Conservation (phyloP, 1,140 invertebrate species). For the Drosophila insularis region DNA sequence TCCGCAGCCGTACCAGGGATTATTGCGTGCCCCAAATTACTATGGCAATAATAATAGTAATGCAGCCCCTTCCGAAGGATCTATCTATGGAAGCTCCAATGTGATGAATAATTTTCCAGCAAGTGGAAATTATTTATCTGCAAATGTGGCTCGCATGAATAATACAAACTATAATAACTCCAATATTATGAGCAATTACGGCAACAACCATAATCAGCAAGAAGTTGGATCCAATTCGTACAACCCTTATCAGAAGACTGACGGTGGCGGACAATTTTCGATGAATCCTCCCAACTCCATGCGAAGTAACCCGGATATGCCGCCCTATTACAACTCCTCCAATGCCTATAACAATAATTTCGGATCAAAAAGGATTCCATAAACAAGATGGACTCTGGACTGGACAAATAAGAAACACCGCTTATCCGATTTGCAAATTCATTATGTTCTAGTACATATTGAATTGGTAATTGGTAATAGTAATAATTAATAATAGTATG, state of each 20-base stretch:
- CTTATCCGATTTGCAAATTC: background rate
- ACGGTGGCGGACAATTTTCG: background rate
- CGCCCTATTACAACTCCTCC: constrained; percentile 1
- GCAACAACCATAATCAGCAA: constrained; percentile 24
- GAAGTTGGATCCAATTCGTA: constrained; percentile 28
- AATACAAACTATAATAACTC: constrained; percentile 40
- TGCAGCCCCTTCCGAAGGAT: constrained; percentile 10
- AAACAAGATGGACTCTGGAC: background rate
- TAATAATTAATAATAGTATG: background rate
- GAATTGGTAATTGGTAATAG: background rate
- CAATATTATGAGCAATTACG: constrained; percentile 25
- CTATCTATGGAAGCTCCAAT: constrained; percentile 18
- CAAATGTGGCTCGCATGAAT: constrained; percentile 56
- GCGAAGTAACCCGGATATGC: constrained; percentile 10
- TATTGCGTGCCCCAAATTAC: background rate
- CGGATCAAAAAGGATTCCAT: background rate
- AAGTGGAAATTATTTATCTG: constrained; percentile 35
- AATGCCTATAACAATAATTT: background rate
- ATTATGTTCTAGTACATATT: background rate
- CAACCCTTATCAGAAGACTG: constrained; percentile 10
- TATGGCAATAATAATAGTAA: constrained; percentile 11
- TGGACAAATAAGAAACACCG: too few relatives aligned
- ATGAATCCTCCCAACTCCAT: constrained; percentile 16
- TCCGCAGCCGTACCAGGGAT: background rate
- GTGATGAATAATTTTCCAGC: constrained; percentile 31